Conservation (phyloP, 2,113 vertebrate genomes). For the Epinephelus cyanopodus region DNA sequence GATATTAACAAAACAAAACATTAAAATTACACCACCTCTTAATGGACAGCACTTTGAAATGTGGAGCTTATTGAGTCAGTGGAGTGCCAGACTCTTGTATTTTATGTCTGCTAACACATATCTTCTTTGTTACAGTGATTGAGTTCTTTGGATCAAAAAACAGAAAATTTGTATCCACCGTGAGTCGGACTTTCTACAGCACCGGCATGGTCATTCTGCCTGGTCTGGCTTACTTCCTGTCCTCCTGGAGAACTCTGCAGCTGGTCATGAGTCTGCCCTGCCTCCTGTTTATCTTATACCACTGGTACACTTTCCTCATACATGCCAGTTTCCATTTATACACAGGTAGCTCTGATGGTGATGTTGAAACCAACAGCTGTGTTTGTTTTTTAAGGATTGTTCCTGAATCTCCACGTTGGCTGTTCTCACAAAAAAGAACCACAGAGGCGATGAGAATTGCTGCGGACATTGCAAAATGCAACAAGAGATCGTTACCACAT, state of each 20-base stretch:
- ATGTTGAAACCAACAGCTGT: neutral
- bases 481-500: slow-evolving; percentile 21
- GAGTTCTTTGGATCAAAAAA: slow-evolving; percentile 41
- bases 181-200: slow-evolving; percentile 32
- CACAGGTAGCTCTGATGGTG: neutral
- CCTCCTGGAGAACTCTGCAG: slow-evolving; percentile 55
- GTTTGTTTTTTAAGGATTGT: slow-evolving; percentile 19
- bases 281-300: slow-evolving; percentile 43
- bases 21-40: too few relatives aligned
- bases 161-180: slow-evolving; percentile 38
- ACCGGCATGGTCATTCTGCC: slow-evolving; percentile 45
- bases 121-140: neutral
- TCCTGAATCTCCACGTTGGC: slow-evolving; percentile 50
- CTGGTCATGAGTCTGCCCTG: slow-evolving; percentile 43
- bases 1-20: too few relatives aligned
- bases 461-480: slow-evolving; percentile 8
- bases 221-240: slow-evolving; percentile 32
- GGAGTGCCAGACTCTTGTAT: too few relatives aligned
- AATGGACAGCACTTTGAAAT: too few relatives aligned
- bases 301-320: slow-evolving; percentile 22
- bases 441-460: slow-evolving; percentile 11
- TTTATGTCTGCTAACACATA: neutral
- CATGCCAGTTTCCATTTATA: neutral
- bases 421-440: slow-evolving; percentile 38
- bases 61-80: too few relatives aligned